These are phyloP conservation scores for Holotrichia oblita DNA, from an alignment of 1,140 invertebrate species.

Conservation along the genomic window DNA sequence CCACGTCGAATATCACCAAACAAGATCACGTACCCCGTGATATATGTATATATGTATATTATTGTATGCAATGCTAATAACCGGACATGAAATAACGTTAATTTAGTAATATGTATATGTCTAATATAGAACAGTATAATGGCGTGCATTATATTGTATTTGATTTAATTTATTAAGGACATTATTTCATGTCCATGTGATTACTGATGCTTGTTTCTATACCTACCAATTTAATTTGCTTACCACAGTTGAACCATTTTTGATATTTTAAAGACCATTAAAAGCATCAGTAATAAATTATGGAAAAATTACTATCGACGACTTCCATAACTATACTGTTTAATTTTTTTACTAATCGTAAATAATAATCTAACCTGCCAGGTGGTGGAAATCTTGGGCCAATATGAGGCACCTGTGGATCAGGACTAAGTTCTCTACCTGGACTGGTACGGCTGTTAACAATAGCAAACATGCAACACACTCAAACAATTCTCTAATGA, in stretches of 20 bases:
- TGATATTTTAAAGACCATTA: not conserved
- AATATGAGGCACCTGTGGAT: constrained; percentile 83
- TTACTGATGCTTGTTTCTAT: not conserved
- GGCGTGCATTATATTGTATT: no score
- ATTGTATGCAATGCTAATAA: constrained; percentile 31
- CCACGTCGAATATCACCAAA: not conserved
- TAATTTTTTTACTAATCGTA: not conserved
- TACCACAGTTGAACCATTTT: not conserved
- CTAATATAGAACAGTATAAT: no score
- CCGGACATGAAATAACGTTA: constrained; percentile 18
- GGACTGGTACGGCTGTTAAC: constrained; percentile 82
- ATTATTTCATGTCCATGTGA: not conserved
- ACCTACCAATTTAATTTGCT: not conserved
- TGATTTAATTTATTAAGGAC: not conserved
- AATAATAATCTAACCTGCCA: constrained; percentile 52
- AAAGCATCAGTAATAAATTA: constrained; percentile 7
- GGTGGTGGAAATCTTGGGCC: constrained; percentile 83
- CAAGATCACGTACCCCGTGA: not conserved
- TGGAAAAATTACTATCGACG: not conserved
- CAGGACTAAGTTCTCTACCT: constrained; percentile 78
- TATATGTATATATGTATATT: not conserved
- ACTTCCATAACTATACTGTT: not conserved
- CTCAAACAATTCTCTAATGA: constrained; percentile 45
- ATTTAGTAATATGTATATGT: no score
- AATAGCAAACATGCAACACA: constrained; percentile 64